Conservation (phyloP, 53 echinoderm and acorn worm genomes). For the Apostichopus leukothele region DNA sequence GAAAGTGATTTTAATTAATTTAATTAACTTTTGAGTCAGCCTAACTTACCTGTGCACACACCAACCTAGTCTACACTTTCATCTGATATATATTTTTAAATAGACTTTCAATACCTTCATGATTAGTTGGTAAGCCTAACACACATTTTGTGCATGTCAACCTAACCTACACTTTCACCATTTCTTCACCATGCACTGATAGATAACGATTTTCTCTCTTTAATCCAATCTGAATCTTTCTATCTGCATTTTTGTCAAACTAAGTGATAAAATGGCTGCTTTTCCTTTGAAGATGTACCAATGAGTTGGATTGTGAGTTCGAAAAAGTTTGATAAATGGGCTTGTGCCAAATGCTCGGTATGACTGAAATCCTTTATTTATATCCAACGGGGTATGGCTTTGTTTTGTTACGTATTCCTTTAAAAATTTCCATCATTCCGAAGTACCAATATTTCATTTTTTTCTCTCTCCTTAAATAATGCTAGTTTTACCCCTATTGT, state of each 20-base stretch:
- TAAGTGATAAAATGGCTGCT: neutral
- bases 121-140: no score
- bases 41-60: neutral
- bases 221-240: neutral
- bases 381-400: neutral
- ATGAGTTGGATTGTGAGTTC: neutral
- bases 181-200: no score
- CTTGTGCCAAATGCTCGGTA: neutral
- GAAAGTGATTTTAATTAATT: no score
- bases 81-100: neutral
- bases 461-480: no score
- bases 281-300: neutral
- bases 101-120: no score
- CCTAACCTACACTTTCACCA: no score
- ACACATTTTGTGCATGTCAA: no score
- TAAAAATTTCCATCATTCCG: constrained; percentile 1
- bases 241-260: neutral
- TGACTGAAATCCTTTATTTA: constrained; percentile 1
- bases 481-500: no score
- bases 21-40: neutral
- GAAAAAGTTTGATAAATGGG: neutral
- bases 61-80: neutral
- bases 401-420: neutral
- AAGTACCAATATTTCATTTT: neutral
- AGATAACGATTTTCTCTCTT: no score